Percentiles rank a stretch among this genome's conserved stretches.
These are phyloP conservation scores for Helogale parvula DNA, from an alignment of 2,113 vertebrate genomes.

Conservation along the genomic window DNA sequence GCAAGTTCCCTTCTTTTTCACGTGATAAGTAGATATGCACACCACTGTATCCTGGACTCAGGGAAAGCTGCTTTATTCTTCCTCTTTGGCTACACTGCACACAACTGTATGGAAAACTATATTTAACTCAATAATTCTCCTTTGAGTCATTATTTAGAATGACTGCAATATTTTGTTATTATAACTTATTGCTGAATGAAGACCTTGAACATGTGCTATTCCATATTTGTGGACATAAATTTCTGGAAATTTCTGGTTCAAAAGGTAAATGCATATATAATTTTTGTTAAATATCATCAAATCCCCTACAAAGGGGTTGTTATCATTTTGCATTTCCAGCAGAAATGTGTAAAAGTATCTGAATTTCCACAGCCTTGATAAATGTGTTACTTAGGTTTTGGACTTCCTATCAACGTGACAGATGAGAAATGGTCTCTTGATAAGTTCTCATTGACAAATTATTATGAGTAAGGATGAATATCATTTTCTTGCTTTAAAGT, in stretches of 20 bases:
- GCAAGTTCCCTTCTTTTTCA: background rate
- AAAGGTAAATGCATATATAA: background rate
- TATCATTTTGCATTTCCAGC: background rate
- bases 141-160: background rate
- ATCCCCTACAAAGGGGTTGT: background rate
- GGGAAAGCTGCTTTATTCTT: background rate
- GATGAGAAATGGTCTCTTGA: background rate
- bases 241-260: constrained; percentile 22
- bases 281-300: background rate
- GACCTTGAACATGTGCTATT: background rate
- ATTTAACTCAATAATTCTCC: background rate
- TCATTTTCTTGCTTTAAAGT: background rate
- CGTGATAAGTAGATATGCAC: background rate
- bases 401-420: background rate
- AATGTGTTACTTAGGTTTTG: background rate
- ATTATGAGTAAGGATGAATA: background rate
- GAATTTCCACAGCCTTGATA: background rate
- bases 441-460: constrained; percentile 9
- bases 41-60: background rate
- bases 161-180: background rate
- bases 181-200: constrained; percentile 5
- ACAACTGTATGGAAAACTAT: background rate
- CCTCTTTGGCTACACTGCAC: background rate
- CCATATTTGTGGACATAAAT: background rate
- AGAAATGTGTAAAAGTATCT: background rate